Percentiles rank a stretch among this genome's conserved stretches.
Conservation (phyloP, 2,888 invertebrate species). For the Macaria liturata region DNA sequence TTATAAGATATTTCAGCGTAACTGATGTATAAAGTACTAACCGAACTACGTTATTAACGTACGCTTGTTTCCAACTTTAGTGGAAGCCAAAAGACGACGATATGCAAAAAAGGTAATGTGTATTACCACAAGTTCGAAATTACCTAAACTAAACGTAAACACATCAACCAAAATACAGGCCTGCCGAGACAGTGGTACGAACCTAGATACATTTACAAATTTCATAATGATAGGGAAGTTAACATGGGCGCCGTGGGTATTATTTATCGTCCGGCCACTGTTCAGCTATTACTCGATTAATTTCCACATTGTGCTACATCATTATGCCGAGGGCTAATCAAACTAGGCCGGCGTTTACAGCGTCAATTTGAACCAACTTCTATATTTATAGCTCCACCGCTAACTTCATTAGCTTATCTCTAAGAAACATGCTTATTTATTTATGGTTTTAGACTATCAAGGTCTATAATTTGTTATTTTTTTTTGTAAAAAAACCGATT, state of each 20-base stretch:
- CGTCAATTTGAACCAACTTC: conserved; percentile 14
- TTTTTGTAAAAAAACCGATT: too few relatives aligned
- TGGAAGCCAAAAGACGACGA: too few relatives aligned
- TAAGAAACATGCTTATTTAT: conserved; percentile 6
- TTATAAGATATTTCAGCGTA: too few relatives aligned
- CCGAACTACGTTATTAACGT: too few relatives aligned
- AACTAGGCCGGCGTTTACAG: conserved; percentile 19
- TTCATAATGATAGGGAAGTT: conserved; percentile 42
- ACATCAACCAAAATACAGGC: too few relatives aligned
- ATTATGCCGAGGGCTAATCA: conserved; percentile 32
- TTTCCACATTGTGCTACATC: conserved; percentile 37
- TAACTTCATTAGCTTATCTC: conserved; percentile 21
- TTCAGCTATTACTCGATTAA: conserved; percentile 41
- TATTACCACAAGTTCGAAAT: too few relatives aligned
- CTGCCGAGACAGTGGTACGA: background rate
- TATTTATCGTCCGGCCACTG: conserved; percentile 42
- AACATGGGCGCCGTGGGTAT: conserved; percentile 41
- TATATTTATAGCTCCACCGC: conserved; percentile 17
- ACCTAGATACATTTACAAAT: conserved; percentile 1
- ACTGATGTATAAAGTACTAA: too few relatives aligned
- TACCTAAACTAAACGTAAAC: too few relatives aligned
- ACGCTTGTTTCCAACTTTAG: too few relatives aligned
- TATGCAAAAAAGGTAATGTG: too few relatives aligned
- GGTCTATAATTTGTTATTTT: background rate
- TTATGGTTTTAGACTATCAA: background rate